Evolutionary conservation across 2,888 invertebrate species (phyloP), one percentile per base, ranked within the genome.

Genomic region (Gymnoscelis rufifasciata): DNA sequence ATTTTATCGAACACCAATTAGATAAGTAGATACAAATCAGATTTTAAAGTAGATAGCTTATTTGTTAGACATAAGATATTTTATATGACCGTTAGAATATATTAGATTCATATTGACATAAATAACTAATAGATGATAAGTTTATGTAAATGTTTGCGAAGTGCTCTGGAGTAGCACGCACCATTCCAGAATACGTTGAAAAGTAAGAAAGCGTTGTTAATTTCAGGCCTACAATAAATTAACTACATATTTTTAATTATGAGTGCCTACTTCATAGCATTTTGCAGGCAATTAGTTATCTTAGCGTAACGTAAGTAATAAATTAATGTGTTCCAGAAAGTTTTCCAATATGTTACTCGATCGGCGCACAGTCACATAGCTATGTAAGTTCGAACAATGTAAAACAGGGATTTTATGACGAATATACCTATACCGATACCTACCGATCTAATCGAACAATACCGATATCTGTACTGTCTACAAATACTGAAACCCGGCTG

Each of bases 1-100:
- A 79, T 79, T 79, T 62, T 74, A 80, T 72, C 70, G 68, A 83
- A 83, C 84, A 83, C 83, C 84, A 83, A 83, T 58, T 83, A 84
- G 80, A 64, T 74, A 72, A 71, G 72, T 80, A 81, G 74, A 67
- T 71, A 77, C 71, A 73, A 33, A 74, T 58, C 49, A 68, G 67
- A 65, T 68, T 71, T 60, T 64, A 60, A 60, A 47, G 53, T 61
- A 64, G 56, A 60, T 58, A 59, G 58, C 40, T 35, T 51, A 52
- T 31, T 52, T 49, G 47, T 47, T 47, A 45, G 14, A 33, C 40
- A n/a, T 56, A 51, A 46, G 36, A 50, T 56, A 54, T 54, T 51
- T 51, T 54, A 57, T 49, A 60, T 52, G 54, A 56, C 49, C 46
- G 50, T 55, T 48, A 48, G 43, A 43, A 23, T 48, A 39, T 39